phyloP scores from a whole-genome alignment of 2,797 vertebrate species.

The Cercopithecus neglectus region DNA sequence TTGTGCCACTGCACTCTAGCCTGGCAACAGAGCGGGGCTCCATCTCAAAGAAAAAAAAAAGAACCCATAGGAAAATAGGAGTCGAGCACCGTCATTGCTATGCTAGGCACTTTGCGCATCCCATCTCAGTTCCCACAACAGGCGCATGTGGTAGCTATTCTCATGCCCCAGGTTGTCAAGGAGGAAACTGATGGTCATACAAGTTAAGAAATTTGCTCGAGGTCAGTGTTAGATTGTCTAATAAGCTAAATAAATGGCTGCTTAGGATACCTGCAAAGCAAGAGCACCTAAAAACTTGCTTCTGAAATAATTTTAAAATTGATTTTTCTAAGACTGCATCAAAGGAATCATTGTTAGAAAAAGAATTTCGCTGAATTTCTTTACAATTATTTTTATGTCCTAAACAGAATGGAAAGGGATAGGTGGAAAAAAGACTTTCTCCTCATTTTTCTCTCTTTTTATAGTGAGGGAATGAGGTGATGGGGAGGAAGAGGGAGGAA shows the following conservation, averaged over 20 bases:
- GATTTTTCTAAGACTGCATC: background rate
- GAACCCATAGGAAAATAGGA: background rate
- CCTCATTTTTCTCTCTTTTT: background rate
- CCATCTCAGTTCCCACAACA: background rate
- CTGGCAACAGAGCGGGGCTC: too few species aligned
- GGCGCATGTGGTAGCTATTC: background rate
- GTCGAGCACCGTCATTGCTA: background rate
- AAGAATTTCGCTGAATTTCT: background rate
- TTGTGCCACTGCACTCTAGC: too few species aligned
- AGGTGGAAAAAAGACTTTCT: background rate
- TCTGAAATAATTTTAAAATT: background rate
- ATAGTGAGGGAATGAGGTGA: background rate
- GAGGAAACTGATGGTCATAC: background rate
- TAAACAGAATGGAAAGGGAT: background rate
- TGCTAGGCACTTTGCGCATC: background rate
- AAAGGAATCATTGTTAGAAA: background rate
- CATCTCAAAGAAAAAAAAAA: background rate
- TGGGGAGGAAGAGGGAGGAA: background rate
- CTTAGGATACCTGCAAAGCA: background rate
- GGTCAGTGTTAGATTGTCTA: background rate
- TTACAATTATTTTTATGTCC: background rate
- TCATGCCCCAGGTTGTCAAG: background rate
- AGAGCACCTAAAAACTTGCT: background rate
- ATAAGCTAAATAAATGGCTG: background rate
- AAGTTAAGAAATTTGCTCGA: background rate